Evolutionary conservation across 92 coral and sea anemone genomes (phyloP), one percentile per base, ranked within the genome.

Genomic region (Zoanthus sansibaricus): DNA sequence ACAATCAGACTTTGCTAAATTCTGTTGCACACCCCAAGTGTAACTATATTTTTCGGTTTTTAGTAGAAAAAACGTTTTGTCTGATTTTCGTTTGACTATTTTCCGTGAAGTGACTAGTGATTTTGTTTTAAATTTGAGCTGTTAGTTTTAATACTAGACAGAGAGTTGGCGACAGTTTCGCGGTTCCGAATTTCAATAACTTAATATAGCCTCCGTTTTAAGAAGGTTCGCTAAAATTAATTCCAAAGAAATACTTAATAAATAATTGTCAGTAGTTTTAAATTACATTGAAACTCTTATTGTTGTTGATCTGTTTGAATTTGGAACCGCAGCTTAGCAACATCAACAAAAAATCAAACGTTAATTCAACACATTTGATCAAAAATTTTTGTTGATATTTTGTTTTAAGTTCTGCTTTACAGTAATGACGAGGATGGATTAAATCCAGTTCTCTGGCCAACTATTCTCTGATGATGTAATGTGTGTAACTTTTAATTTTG

Each of bases 91-190:
- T 80, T 45, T 11, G 74, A 80, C 85, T 74, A 59, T 72, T 18
- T 67, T 64, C 72, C 42, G 25, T 51, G 85, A 80, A 80, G 44
- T 45, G 75, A 9, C 18, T 44, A 42, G 48, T 64, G 21, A 14
- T 51, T 66, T 46, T 18, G 17, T 47, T 55, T 16, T 21, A 8
- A n/a, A 46, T 48, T 75, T 44, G 78, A 17, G 18, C 33, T 75
- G 47, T 46, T 30, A 70, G 69, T 69, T 69, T 69, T 69, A 69
- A 9, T 62, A 30, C 46, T 72, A 52, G 85, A 6, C 45, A 48
- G 62, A 80, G 21, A 66, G 25, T 64, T 80, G 85, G 74, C 66
- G 85, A 62, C 85, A 75, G 85, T 80, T 46, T 31, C 85, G 85
- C 44, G 85, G 85, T 80, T 80, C 85, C 75, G 56, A 80, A 80